Base-by-base conservation (phyloP, 1,140 invertebrate genomes). In the Phortica variegata region DNA sequence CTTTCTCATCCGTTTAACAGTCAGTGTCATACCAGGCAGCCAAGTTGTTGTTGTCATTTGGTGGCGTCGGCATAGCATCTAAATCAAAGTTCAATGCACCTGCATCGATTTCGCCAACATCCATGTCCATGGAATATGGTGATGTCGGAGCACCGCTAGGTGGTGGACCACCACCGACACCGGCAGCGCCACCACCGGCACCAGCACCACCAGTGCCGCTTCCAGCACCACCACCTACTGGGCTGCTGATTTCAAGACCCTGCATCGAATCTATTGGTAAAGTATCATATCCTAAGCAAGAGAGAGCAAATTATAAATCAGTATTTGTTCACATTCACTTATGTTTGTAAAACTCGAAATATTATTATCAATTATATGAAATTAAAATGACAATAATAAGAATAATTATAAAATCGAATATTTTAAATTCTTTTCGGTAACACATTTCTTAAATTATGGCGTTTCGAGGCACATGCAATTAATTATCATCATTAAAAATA, bases 21-120 rank as follows among this genome's bases (percentile, higher is more conserved):
- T 96, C 94, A 54, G 94, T 96, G 78, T 97, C 94, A 79, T 95
- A 95, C 93, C 93, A 95, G 60, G 92, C 90, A 55, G 91, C 90
- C 43, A 91, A 86, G 70, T 93, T 90, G 72, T 87, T 90, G 77
- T 93, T 91, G 74, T 93, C 91, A 61, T 88, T 88, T 40, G 91
- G 90, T 34, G 91, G 92, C 57, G 90, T 88, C 41, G 89, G 87
- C 74, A 91, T 85, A 63, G 87, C 85, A 66, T 91, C 86, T 54
- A 94, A 86, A 68, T 92, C 87, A 73, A 93, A 92, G 71, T 87
- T 89, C 49, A 91, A 78, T 74, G 89, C 88, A 46, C 84, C 83
- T 43, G 85, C 87, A 49, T 84, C 87, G 52, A 83, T 81, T 58
- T 83, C 82, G 16, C 84, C 86, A 36, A 94, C 84, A 72, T 95